Conservation (phyloP, 2,113 vertebrate species). For the Corythoichthys haematopterus region DNA sequence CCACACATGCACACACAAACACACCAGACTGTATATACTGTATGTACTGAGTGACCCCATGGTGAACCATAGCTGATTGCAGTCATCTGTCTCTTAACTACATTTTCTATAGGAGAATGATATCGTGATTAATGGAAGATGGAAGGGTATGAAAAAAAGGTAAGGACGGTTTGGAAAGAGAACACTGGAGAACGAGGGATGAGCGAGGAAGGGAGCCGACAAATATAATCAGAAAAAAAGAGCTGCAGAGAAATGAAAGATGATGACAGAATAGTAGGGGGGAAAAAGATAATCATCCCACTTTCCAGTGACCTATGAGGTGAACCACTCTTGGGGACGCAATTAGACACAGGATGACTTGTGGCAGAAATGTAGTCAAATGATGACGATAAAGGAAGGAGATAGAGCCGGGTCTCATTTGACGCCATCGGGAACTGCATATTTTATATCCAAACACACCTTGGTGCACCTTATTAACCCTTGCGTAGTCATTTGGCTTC, state of each 20-base stretch:
- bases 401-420: background rate
- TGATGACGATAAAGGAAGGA: slow-evolving; percentile 21
- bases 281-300: slow-evolving; percentile 46
- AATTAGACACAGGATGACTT: slow-evolving; percentile 40
- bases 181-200: background rate
- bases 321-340: slow-evolving; percentile 29
- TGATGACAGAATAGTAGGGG: slow-evolving; percentile 25
- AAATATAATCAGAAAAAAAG: slow-evolving; percentile 26
- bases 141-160: slow-evolving; percentile 24
- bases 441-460: background rate
- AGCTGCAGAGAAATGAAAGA: slow-evolving; percentile 30
- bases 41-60: slow-evolving; percentile 33
- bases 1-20: background rate
- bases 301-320: slow-evolving; percentile 52
- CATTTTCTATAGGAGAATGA: slow-evolving; percentile 49
- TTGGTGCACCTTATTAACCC: background rate
- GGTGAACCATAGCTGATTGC: slow-evolving; percentile 59
- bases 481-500: background rate
- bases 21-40: background rate
- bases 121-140: slow-evolving; percentile 47
- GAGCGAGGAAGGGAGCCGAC: background rate
- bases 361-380: slow-evolving; percentile 38
- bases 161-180: slow-evolving; percentile 12
- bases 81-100: slow-evolving; percentile 59
- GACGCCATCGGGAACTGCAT: background rate